phyloP scores from a whole-genome alignment of 1,140 invertebrate species.

The Zaprionus vittiger region DNA sequence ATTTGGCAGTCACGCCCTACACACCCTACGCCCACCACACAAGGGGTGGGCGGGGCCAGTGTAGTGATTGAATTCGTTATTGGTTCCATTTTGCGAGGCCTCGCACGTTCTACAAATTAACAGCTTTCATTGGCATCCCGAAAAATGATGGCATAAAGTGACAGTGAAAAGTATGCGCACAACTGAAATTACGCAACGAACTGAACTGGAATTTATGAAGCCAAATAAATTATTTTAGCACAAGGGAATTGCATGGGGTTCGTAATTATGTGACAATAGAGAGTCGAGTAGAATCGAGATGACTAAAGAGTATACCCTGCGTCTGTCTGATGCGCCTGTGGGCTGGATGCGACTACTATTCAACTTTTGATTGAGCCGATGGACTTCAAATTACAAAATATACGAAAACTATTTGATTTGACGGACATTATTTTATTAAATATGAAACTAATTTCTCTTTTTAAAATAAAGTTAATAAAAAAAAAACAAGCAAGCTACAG shows the following conservation, averaged over 20 bases:
- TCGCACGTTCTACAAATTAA: conserved; percentile 23
- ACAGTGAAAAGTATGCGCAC: conserved; percentile 7
- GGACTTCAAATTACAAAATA: too few species aligned
- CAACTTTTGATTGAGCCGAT: too few species aligned
- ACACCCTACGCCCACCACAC: not conserved
- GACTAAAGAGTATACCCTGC: too few species aligned
- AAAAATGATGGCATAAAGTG: not conserved
- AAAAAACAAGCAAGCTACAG: too few species aligned
- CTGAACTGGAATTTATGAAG: not conserved
- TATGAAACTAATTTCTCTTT: too few species aligned
- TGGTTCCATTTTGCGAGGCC: conserved; percentile 2
- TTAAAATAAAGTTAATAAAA: too few species aligned
- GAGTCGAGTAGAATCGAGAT: not conserved
- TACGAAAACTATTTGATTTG: too few species aligned
- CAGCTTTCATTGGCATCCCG: conserved; percentile 29
- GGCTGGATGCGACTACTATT: not conserved
- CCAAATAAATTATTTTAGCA: conserved; percentile 8
- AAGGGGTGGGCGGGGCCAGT: not conserved
- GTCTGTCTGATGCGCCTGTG: too few species aligned
- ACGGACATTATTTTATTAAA: too few species aligned
- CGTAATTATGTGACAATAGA: not conserved
- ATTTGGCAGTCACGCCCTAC: not conserved
- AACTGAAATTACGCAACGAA: not conserved
- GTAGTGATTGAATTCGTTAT: conserved; percentile 38
- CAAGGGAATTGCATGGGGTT: not conserved